Base-by-base conservation (phyloP, 2,888 invertebrate genomes). In the Eucriotettix oculatus region DNA sequence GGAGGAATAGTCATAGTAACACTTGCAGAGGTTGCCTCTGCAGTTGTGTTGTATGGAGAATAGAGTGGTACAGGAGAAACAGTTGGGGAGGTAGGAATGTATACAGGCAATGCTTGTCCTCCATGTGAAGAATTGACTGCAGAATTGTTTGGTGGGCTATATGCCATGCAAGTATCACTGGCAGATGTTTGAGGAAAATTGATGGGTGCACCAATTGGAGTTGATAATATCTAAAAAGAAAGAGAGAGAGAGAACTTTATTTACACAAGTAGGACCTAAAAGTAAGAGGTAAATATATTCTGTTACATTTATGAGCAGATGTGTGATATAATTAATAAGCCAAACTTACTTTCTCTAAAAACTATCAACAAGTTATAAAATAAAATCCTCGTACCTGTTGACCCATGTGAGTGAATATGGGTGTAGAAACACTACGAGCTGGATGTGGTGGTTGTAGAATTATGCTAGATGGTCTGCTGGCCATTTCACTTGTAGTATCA, bases 181-280 rank as follows among this genome's bases (percentile, higher is more conserved):
- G 48, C 17, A 12, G 42, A n/a, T 17, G 40, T 12, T 41, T 48
- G 56, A n/a, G 41, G 14, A 42, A 52, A n/a, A 17, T 54, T 40
- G n/a, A 53, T 40, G 42, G 58, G 42, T 40, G 60, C 40, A 9
- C 62, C 60, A 42, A 83, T 83, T 1, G 83, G 81, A 29, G 83
- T 83, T 14, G 83, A 83, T 62, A 82, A 79, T 80, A 83, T 80
- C 82, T 83, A 76, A 1, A 75, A 75, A 56, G 2, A 9, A 61
- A 61, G 43, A n/a, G 48, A 41, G 40, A 52, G 2, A 29, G 2
- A 29, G 2, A 29, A 29, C 7, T 29, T 29, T 29, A 29, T 29
- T n/a, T 29, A 29, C 29, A 29, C 3, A 29, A 29, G 29, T 29
- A 29, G 29, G 29, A 2, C 29, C 29, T 29, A 7, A 29, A 29